Conservation (phyloP, 2,113 vertebrate genomes). For the Eubucco bourcierii region DNA sequence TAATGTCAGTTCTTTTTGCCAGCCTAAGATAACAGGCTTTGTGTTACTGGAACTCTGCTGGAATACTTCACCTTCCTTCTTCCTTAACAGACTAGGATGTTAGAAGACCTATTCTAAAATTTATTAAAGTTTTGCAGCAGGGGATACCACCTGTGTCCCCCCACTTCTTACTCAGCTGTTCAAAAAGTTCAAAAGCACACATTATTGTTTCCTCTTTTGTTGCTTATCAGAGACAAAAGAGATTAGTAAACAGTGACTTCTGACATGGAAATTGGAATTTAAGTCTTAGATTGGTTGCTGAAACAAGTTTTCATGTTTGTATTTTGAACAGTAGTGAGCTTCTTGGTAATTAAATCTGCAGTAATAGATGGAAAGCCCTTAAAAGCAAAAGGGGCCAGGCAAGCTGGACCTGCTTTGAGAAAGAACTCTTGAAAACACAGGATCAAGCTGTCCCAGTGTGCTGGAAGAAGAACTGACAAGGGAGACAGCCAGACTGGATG, state of each 20-base stretch:
- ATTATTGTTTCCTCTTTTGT: background rate
- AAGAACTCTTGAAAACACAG: too few species aligned
- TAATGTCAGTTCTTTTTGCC: slow-evolving; percentile 40
- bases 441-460: too few species aligned
- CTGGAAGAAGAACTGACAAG: too few species aligned
- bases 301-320: background rate
- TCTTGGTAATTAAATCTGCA: background rate
- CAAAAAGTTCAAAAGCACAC: background rate
- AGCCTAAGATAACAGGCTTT: slow-evolving; percentile 43
- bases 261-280: background rate
- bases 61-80: slow-evolving; percentile 23
- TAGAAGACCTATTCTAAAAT: slow-evolving; percentile 4
- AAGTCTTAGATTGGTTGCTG: background rate
- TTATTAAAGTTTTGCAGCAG: slow-evolving; percentile 36
- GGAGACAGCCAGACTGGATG: too few species aligned
- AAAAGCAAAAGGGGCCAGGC: too few species aligned
- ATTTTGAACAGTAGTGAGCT: background rate
- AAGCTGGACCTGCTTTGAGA: too few species aligned
- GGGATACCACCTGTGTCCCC: background rate
- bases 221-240: background rate
- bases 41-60: slow-evolving; percentile 49
- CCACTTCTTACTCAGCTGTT: background rate
- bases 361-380: background rate
- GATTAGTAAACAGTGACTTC: background rate
- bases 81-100: background rate